Evolutionary conservation across 2,113 vertebrate genomes (phyloP).

Genomic region (Phasianus colchicus): DNA sequence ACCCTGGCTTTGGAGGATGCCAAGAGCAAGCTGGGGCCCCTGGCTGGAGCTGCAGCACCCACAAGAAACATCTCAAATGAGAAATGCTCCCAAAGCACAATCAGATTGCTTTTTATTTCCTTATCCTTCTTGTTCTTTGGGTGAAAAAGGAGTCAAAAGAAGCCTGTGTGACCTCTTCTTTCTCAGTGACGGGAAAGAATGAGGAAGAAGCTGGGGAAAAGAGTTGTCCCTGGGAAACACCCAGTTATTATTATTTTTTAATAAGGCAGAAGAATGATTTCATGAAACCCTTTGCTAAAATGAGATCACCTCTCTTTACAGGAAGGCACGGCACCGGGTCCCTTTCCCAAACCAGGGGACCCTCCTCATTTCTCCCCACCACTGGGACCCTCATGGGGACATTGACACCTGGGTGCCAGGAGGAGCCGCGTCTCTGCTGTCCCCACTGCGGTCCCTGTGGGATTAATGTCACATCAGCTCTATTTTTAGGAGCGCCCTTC

Average conservation of each 20-base stretch:
- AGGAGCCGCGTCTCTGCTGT: background rate
- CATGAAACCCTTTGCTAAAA: background rate
- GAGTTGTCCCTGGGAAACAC: slow-evolving; percentile 14
- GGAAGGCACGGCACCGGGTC: background rate
- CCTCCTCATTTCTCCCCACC: background rate
- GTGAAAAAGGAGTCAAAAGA: background rate
- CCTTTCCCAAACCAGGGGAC: background rate
- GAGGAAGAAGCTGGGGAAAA: background rate
- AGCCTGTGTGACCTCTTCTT: background rate
- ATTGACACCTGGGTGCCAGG: background rate
- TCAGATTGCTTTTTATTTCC: background rate
- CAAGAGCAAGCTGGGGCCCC: background rate
- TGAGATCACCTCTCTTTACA: background rate
- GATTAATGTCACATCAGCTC: slow-evolving; percentile 22
- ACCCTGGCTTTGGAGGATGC: background rate
- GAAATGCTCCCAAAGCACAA: background rate
- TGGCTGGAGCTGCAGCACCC: background rate
- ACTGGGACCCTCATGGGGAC: background rate
- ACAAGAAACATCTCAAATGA: background rate
- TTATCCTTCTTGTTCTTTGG: background rate
- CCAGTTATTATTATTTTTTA: slow-evolving; percentile 7
- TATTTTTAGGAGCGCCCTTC: background rate
- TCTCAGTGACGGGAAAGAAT: background rate
- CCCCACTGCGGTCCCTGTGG: rapidly evolving
- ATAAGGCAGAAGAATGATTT: slow-evolving; percentile 14